Percentiles rank a stretch among this genome's conserved stretches.
Evolutionary conservation across 2,113 vertebrate species (phyloP).

Genomic region (Elephas maximus): DNA sequence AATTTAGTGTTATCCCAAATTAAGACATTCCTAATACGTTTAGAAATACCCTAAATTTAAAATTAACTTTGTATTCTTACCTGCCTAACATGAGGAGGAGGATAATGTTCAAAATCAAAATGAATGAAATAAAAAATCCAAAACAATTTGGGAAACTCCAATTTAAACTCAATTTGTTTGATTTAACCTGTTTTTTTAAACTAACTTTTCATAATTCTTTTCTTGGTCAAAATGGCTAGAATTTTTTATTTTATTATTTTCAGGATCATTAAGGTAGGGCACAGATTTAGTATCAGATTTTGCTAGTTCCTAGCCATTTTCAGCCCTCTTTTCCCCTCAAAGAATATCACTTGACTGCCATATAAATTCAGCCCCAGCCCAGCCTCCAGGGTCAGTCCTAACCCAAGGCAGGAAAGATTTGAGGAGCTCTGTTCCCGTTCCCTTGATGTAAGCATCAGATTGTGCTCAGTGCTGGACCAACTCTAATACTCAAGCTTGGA

Average conservation of each 20-base stretch:
- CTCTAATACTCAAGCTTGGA: neutral
- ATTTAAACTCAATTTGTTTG: neutral
- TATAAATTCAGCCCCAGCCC: neutral
- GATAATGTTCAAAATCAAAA: neutral
- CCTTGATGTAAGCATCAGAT: neutral
- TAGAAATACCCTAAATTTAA: neutral
- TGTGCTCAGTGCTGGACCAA: neutral
- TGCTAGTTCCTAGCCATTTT: neutral
- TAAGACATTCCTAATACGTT: neutral
- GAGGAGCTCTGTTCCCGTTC: neutral
- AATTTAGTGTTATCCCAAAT: neutral
- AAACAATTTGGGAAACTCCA: neutral
- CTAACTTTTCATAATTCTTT: neutral
- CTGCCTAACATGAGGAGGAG: neutral
- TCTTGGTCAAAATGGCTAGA: constrained; percentile 14
- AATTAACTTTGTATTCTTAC: neutral
- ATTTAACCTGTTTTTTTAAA: neutral
- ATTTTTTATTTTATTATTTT: neutral
- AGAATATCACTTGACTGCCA: neutral
- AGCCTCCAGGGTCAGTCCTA: neutral
- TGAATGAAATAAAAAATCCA: constrained; percentile 46
- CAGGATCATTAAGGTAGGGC: neutral
- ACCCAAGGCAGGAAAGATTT: neutral
- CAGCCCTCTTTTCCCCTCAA: neutral
- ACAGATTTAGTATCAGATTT: neutral